Evolutionary conservation across 2,888 invertebrate genomes (phyloP), one percentile per base, ranked within the genome.

Genomic region (Pyrrhia umbra): DNA sequence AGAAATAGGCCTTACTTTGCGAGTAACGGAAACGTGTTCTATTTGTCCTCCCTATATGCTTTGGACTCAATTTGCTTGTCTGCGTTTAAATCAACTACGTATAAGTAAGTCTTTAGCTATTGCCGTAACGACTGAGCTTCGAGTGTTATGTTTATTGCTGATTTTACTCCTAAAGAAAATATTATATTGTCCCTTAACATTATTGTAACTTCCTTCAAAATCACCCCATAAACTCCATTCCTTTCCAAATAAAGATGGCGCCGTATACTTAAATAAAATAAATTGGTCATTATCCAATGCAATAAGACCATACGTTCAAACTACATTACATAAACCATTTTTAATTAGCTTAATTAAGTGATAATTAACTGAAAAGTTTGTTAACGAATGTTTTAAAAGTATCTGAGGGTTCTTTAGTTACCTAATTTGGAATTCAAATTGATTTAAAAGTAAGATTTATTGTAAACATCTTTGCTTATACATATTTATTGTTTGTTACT

Each of bases 291-390:
- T 74, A 60, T 21, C 45, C 39, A 58, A 18, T 54, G 64, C 57
- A 66, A 40, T 62, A 59, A 69, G 72, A 78, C 80, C 77, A 80
- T 71, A 82, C 76, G 72, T 59, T 69, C 42, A 37, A 76, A 73
- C 59, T 68, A 64, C 68, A 76, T 57, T 54, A 78, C 64, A 56
- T 59, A 72, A 71, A 79, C 58, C 60, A 74, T 76, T 75, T 65
- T 81, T 80, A 82, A 83, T 84, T 81, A 77, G 65, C 42, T 77
- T 81, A 83, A 83, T 82, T 77, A 78, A 75, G 77, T 77, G 75
- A 79, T 81, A 84, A 84, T 84, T 84, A 80, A 82, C 80, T 76
- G 55, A 77, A 80, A 76, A 80, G 63, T 73, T 75, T 77, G 80
- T 78, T 76, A 71, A 77, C 82, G 64, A 79, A 77, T 77, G 68